Evolutionary conservation across 2,113 vertebrate genomes (phyloP).

Genomic region (Ailurus styani): DNA sequence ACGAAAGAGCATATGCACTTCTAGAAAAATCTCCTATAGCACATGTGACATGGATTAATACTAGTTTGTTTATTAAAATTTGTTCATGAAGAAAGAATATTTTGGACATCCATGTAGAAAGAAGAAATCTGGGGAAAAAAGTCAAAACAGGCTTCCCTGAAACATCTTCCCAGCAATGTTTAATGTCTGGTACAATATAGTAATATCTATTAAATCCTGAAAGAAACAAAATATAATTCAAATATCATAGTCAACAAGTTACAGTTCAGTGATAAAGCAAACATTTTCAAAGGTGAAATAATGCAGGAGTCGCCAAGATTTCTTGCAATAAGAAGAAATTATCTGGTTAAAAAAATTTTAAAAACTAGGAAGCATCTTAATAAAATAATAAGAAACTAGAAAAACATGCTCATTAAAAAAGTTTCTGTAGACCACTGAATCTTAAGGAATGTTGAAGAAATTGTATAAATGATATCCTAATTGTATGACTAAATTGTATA

Average conservation of each 20-base stretch:
- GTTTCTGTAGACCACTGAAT: background rate
- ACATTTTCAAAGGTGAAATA: background rate
- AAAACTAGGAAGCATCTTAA: background rate
- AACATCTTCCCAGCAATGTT: background rate
- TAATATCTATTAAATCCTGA: background rate
- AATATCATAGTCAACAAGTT: background rate
- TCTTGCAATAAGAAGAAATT: background rate
- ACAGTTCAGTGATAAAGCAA: background rate
- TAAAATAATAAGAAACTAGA: background rate
- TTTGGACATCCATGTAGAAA: background rate
- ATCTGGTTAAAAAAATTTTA: background rate
- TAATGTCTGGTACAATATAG: background rate
- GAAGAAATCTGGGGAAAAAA: background rate
- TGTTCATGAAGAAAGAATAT: background rate
- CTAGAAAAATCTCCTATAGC: background rate
- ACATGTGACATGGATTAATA: background rate
- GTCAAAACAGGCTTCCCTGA: background rate
- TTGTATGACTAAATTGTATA: too few relatives aligned
- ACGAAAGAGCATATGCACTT: background rate
- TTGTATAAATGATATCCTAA: too few relatives aligned
- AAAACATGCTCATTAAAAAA: background rate
- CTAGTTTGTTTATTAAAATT: background rate
- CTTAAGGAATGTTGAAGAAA: background rate
- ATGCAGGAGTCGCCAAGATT: background rate
- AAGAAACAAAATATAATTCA: background rate